Evolutionary conservation across 2,888 invertebrate genomes (phyloP).

Genomic region (Melolontha melolontha): DNA sequence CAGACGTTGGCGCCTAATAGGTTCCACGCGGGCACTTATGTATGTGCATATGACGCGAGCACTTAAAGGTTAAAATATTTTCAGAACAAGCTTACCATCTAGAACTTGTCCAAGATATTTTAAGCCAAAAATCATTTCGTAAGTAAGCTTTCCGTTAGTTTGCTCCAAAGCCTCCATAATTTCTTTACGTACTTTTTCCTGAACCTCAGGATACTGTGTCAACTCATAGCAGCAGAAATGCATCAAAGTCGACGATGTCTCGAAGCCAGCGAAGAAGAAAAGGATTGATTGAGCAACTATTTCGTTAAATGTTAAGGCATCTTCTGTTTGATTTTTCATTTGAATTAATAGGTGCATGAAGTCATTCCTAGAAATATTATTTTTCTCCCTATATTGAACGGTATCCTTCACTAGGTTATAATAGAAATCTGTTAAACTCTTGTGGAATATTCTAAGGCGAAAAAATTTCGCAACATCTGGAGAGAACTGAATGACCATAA

Average conservation of each 20-base stretch:
- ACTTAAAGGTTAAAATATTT: not conserved
- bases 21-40: too few species aligned
- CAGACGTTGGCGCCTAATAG: too few species aligned
- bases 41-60: too few species aligned
- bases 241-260: slow-evolving; percentile 72
- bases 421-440: slow-evolving; percentile 54
- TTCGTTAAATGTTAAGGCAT: slow-evolving; percentile 52
- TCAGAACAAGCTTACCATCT: slow-evolving; percentile 47
- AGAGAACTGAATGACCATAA: slow-evolving; percentile 39
- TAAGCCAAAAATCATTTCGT: slow-evolving; percentile 65
- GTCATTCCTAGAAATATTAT: slow-evolving; percentile 56
- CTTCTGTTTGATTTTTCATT: slow-evolving; percentile 45
- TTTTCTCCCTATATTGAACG: slow-evolving; percentile 51
- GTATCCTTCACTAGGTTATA: slow-evolving; percentile 50
- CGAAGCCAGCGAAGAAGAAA: slow-evolving; percentile 73
- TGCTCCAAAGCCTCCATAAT: slow-evolving; percentile 57
- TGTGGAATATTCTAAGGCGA: slow-evolving; percentile 46
- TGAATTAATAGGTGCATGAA: slow-evolving; percentile 62
- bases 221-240: slow-evolving; percentile 70
- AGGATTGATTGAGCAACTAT: slow-evolving; percentile 68
- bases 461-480: slow-evolving; percentile 44
- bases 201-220: slow-evolving; percentile 64
- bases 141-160: slow-evolving; percentile 58
- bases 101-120: slow-evolving; percentile 63
- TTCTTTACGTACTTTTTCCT: slow-evolving; percentile 64